Percentiles rank a stretch among this genome's conserved stretches.
phyloP scores from a whole-genome alignment of 2,797 vertebrate species.

The Micropoecilia bifurca region DNA sequence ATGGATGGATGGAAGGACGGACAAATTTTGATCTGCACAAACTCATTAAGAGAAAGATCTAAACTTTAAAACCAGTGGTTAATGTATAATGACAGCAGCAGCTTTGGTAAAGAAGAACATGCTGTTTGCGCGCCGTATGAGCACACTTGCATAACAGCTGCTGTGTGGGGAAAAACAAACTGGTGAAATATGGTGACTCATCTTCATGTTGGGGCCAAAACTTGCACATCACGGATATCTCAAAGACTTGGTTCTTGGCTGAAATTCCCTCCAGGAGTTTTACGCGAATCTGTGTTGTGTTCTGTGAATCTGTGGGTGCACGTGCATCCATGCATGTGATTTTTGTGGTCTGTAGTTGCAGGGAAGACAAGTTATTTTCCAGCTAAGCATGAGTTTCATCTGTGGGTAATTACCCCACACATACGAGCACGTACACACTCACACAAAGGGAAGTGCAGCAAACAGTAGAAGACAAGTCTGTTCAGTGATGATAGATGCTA shows the following conservation, averaged over 20 bases:
- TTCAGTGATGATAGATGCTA: constrained; percentile 74
- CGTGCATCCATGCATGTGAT: background rate
- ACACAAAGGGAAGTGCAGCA: constrained; percentile 24
- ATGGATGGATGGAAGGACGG: background rate
- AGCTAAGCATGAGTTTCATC: constrained; percentile 37
- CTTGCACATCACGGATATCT: background rate
- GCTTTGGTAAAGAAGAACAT: constrained; percentile 4
- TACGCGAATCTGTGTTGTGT: background rate
- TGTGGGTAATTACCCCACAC: constrained; percentile 51
- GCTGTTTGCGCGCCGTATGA: constrained; percentile 2
- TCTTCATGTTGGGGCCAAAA: constrained; percentile 1
- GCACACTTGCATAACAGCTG: background rate
- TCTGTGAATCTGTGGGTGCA: background rate
- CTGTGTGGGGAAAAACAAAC: background rate
- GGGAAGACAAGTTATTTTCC: constrained; percentile 35
- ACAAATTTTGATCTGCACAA: background rate
- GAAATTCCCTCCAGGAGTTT: background rate
- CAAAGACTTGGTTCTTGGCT: background rate
- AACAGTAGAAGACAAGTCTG: constrained; percentile 66
- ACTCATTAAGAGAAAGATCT: background rate
- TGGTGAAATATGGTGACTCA: background rate
- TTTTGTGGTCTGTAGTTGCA: constrained; percentile 25
- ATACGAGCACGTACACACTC: constrained; percentile 16
- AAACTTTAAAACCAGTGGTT: background rate
- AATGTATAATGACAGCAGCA: constrained; percentile 2